phyloP scores from a whole-genome alignment of 2,797 vertebrate genomes.

The Diglossa cyanea region DNA sequence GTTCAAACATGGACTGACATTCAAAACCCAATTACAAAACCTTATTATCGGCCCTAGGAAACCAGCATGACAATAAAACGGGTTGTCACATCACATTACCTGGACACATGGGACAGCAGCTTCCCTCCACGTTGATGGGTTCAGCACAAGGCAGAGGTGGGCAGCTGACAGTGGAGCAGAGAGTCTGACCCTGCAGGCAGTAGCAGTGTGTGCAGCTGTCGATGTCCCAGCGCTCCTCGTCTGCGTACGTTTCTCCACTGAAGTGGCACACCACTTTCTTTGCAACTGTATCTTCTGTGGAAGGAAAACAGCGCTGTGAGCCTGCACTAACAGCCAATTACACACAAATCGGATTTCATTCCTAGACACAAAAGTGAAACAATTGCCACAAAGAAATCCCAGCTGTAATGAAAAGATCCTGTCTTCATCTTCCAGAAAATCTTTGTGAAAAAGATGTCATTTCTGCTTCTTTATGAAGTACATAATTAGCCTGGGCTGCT shows the following conservation, averaged over 20 bases:
- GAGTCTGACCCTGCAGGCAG: conserved; percentile 89
- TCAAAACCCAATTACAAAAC: not conserved
- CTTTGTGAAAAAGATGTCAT: not conserved
- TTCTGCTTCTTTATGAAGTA: not conserved
- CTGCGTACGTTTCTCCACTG: conserved; percentile 83
- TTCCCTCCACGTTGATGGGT: conserved; percentile 84
- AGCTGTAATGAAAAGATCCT: not conserved
- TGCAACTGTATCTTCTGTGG: conserved; percentile 80
- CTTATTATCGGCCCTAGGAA: not conserved
- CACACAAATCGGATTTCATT: not conserved
- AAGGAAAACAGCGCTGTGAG: not conserved
- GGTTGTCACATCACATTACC: conserved; percentile 65
- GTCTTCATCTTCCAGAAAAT: not conserved
- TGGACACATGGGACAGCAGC: conserved; percentile 89
- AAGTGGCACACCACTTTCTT: conserved; percentile 87
- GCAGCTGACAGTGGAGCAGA: conserved; percentile 90
- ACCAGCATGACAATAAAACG: not conserved
- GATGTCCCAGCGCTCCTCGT: conserved; percentile 90
- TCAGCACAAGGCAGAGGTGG: conserved; percentile 83
- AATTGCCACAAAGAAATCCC: not conserved
- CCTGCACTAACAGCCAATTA: not conserved
- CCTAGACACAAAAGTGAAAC: not conserved
- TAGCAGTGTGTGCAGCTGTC: conserved; percentile 93
- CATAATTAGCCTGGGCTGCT: not conserved
- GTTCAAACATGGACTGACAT: not conserved